These are phyloP conservation scores for Paramormyrops hopkinsi DNA, from an alignment of 2,797 vertebrate species.

Conservation along the genomic window DNA sequence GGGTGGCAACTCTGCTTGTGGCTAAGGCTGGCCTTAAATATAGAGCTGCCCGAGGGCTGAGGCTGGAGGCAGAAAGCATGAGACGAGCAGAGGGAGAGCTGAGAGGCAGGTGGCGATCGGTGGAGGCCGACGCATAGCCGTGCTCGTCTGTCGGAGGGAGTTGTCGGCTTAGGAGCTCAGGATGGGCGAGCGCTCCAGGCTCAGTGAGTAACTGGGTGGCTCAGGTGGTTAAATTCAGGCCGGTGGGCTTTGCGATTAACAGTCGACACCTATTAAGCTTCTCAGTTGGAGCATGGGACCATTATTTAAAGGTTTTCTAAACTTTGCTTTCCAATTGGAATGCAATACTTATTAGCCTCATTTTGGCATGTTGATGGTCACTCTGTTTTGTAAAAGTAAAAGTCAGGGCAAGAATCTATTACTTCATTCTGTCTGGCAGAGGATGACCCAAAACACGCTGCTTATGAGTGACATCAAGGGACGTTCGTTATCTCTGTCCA, in stretches of 20 bases:
- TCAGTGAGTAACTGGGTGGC: constrained; percentile 10
- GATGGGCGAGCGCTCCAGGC: not conserved
- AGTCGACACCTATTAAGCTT: not conserved
- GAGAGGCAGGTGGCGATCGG: not conserved
- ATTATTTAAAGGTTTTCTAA: not conserved
- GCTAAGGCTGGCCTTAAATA: not conserved
- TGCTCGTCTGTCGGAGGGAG: not conserved
- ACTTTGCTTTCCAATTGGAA: not conserved
- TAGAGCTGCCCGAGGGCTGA: too few relatives aligned
- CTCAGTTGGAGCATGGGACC: not conserved
- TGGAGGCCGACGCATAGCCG: not conserved
- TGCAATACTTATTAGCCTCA: not conserved
- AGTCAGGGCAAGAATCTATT: not conserved
- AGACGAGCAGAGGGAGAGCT: not conserved
- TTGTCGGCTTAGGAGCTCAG: not conserved
- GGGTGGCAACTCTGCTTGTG: not conserved
- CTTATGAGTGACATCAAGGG: not conserved
- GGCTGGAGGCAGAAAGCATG: not conserved
- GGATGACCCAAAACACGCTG: not conserved
- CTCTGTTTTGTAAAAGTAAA: not conserved
- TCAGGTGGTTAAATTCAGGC: not conserved
- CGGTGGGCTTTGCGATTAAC: not conserved
- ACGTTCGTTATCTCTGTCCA: not conserved
- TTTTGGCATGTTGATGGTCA: not conserved
- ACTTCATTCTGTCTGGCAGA: not conserved